phyloP scores from a whole-genome alignment of 2,888 invertebrate genomes.

The Uropetala carovei region DNA sequence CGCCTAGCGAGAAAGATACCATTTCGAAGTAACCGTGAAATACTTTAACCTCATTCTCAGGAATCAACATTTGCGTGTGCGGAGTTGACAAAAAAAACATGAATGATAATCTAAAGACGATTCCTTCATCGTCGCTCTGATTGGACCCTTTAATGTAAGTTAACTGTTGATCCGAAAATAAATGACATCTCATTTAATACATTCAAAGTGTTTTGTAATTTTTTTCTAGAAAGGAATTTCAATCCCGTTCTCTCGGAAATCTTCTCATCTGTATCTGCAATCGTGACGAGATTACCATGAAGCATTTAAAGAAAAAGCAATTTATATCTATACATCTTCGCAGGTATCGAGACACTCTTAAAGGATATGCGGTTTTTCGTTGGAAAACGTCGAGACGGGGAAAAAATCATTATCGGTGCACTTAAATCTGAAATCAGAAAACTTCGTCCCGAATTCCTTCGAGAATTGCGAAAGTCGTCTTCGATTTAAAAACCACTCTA shows the following conservation, averaged over 20 bases:
- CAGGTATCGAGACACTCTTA: not conserved
- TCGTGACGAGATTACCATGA: not conserved
- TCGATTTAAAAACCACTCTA: not conserved
- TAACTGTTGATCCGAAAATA: not conserved
- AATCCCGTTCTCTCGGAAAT: not conserved
- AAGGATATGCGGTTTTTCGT: not conserved
- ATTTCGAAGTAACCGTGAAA: not conserved
- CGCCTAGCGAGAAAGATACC: not conserved
- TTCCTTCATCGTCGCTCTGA: not conserved
- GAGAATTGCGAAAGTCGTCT: not conserved
- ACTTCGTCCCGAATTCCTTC: not conserved
- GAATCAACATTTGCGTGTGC: not conserved
- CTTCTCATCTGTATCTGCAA: not conserved
- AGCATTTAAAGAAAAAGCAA: not conserved
- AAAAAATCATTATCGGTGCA: not conserved
- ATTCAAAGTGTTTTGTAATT: not conserved
- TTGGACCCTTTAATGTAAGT: not conserved
- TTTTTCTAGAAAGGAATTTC: not conserved
- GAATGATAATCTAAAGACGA: not conserved
- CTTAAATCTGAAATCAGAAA: not conserved
- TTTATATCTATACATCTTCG: not conserved
- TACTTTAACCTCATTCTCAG: not conserved
- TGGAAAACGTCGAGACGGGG: not conserved
- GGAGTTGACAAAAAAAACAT: not conserved
- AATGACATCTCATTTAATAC: not conserved